A percentile compares a stretch with the other conserved stretches of the same genome.
These are phyloP conservation scores for Cebus imitator DNA, from an alignment of 2,113 vertebrate species.

Conservation along the genomic window DNA sequence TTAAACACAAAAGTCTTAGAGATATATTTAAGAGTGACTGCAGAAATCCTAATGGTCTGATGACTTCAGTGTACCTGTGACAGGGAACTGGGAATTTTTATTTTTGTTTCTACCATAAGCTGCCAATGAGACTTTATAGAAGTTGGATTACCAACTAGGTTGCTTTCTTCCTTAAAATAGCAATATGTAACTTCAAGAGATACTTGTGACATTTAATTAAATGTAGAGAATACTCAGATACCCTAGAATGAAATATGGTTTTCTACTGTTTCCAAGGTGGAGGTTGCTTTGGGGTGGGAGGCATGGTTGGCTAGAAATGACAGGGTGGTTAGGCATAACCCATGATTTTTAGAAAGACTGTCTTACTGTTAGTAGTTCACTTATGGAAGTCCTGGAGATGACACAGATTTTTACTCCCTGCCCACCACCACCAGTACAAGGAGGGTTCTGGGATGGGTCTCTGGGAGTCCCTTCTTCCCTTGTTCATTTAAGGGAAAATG, in stretches of 20 bases:
- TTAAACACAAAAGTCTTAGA: background rate
- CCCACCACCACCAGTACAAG: background rate
- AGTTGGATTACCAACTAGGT: background rate
- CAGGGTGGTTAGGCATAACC: background rate
- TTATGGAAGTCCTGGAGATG: background rate
- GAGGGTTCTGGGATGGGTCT: background rate
- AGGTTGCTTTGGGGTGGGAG: background rate
- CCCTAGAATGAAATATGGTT: constrained; percentile 15
- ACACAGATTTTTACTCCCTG: background rate
- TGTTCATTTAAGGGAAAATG: background rate
- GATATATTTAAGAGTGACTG: constrained; percentile 18
- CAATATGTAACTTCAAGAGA: constrained; percentile 13
- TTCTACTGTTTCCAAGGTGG: background rate
- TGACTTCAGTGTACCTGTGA: background rate
- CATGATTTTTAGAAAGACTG: background rate
- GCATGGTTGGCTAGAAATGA: background rate
- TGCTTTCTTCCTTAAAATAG: constrained; percentile 2
- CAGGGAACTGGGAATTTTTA: background rate
- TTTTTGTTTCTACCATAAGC: background rate
- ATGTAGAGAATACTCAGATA: background rate
- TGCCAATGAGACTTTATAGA: background rate
- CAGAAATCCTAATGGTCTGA: background rate
- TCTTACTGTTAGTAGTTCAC: background rate
- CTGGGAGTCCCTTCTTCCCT: background rate
- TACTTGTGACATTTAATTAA: background rate